phyloP scores from a whole-genome alignment of 1,140 invertebrate genomes.

The Zeugodacus cucurbitae region DNA sequence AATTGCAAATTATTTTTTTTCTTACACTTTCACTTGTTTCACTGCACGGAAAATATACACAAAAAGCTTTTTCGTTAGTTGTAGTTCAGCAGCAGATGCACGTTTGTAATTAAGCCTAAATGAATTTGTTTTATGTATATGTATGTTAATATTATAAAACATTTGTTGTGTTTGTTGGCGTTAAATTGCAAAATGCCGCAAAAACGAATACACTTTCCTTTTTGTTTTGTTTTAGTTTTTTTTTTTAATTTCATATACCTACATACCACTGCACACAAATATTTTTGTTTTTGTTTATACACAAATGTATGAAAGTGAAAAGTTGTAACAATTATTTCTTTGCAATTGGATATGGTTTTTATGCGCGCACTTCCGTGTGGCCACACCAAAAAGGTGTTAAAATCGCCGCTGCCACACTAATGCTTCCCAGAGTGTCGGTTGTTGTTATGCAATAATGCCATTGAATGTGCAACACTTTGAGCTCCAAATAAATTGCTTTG shows the following conservation, averaged over 20 bases:
- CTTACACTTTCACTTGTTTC: not conserved
- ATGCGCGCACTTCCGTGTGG: not conserved
- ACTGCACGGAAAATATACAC: constrained; percentile 1
- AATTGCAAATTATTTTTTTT: not conserved
- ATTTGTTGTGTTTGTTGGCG: not conserved
- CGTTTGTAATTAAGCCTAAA: not conserved
- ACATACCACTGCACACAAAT: not conserved
- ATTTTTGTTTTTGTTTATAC: not conserved
- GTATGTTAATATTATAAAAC: not conserved
- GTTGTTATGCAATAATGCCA: not conserved
- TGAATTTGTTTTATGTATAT: not conserved
- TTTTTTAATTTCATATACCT: not conserved
- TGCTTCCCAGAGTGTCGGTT: not conserved
- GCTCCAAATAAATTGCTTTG: not conserved
- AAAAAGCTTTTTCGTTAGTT: not conserved
- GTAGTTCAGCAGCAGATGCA: not conserved
- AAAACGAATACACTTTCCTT: not conserved
- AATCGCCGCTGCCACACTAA: not conserved
- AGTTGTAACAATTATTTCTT: constrained; percentile 5
- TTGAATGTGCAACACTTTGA: not conserved
- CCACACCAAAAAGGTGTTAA: not conserved
- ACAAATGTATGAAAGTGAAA: constrained; percentile 19
- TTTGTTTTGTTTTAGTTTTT: not conserved
- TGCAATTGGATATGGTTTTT: constrained; percentile 21
- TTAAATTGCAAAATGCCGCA: not conserved